phyloP scores from a whole-genome alignment of 2,797 vertebrate species.

The Bothrops alternatus region DNA sequence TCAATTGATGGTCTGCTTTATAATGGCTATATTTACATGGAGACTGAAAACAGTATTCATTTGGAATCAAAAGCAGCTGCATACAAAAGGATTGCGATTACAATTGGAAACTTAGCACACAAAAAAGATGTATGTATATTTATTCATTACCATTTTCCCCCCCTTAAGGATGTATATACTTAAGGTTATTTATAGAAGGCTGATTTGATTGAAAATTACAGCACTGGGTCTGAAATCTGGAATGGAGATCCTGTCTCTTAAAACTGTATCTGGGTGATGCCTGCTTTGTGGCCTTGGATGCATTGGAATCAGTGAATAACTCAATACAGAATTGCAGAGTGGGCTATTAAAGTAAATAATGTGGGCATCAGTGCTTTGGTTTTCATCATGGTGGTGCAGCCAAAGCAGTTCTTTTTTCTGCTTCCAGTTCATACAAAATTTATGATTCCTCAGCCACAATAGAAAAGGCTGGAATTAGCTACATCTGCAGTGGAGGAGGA shows the following conservation, averaged over 20 bases:
- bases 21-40: constrained; percentile 33
- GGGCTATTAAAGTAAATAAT: constrained; percentile 16
- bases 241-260: constrained; percentile 20
- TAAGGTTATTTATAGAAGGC: not conserved
- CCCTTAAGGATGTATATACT: not conserved
- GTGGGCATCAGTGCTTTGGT: constrained; percentile 22
- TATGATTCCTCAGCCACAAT: constrained; percentile 16
- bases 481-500: not conserved
- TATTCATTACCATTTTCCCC: constrained; percentile 3
- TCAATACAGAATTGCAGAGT: not conserved
- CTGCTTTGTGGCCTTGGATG: constrained; percentile 24
- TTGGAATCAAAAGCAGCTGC: constrained; percentile 10
- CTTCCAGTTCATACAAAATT: constrained; percentile 38
- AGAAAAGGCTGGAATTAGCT: constrained; percentile 20
- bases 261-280: not conserved
- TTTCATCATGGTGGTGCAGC: constrained; percentile 23
- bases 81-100: constrained; percentile 3
- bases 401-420: constrained; percentile 49
- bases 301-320: constrained; percentile 14
- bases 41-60: constrained; percentile 9
- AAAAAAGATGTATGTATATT: not conserved
- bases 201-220: constrained; percentile 12
- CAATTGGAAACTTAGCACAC: not conserved
- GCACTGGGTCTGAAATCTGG: constrained; percentile 14
- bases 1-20: not conserved